Conservation (phyloP, 2,113 vertebrate species). For the Albula goreensis region DNA sequence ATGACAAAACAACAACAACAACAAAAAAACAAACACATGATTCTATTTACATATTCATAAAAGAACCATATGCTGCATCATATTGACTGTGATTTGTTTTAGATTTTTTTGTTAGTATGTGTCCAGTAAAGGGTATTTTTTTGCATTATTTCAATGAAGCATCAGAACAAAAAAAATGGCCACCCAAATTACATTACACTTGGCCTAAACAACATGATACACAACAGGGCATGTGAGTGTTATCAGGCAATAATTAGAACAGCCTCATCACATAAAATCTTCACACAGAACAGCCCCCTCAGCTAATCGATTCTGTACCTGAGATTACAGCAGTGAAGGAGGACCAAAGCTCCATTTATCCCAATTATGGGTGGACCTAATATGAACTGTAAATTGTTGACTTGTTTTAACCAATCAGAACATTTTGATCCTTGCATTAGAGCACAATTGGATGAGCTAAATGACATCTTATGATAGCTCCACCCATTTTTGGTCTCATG, state of each 20-base stretch:
- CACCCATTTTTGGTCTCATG: too few relatives aligned
- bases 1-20: slow-evolving; percentile 20
- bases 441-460: too few relatives aligned
- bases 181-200: slow-evolving; percentile 2
- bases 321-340: slow-evolving; percentile 48
- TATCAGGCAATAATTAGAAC: not conserved
- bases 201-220: slow-evolving; percentile 23
- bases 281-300: slow-evolving; percentile 28
- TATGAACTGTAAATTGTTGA: too few relatives aligned
- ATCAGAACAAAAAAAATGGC: slow-evolving; percentile 5
- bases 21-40: slow-evolving; percentile 27
- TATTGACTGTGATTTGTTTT: slow-evolving; percentile 47
- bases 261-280: slow-evolving; percentile 9
- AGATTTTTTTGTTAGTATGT: slow-evolving; percentile 21
- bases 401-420: too few relatives aligned
- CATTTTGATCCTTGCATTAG: too few relatives aligned
- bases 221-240: not conserved
- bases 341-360: not conserved
- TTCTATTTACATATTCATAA: too few relatives aligned
- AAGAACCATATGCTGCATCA: slow-evolving; percentile 36
- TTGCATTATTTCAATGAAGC: slow-evolving; percentile 15
- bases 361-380: too few relatives aligned
- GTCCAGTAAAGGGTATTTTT: slow-evolving; percentile 41
- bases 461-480: too few relatives aligned
- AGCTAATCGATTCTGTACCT: slow-evolving; percentile 47